These are phyloP conservation scores for Linurgus olivaceus DNA, from an alignment of 2,797 vertebrate species.

Conservation along the genomic window DNA sequence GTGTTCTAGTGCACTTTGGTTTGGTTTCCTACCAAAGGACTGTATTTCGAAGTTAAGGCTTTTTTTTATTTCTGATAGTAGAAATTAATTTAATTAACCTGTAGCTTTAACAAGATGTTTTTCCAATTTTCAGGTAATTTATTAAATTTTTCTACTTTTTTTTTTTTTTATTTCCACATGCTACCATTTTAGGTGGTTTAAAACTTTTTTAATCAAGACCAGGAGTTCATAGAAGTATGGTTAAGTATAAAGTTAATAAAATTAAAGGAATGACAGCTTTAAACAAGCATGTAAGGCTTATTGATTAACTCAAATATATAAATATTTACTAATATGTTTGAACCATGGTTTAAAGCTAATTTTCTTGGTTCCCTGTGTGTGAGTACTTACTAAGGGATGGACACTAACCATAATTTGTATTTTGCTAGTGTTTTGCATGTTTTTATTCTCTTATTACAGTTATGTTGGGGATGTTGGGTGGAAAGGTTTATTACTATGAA, in stretches of 20 bases:
- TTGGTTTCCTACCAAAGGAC: not conserved
- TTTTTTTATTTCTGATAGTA: not conserved
- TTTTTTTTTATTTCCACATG: slow-evolving; percentile 41
- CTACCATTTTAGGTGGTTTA: slow-evolving; percentile 77
- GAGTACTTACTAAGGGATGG: slow-evolving; percentile 60
- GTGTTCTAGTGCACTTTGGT: not conserved
- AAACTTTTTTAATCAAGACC: slow-evolving; percentile 75
- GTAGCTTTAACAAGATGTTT: not conserved
- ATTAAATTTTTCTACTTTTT: slow-evolving; percentile 45
- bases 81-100: not conserved
- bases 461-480: slow-evolving; percentile 2
- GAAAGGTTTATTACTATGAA: not conserved
- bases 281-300: slow-evolving; percentile 78
- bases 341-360: slow-evolving; percentile 61
- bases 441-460: slow-evolving; percentile 29
- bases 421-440: slow-evolving; percentile 64
- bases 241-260: slow-evolving; percentile 77
- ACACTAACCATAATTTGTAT: slow-evolving; percentile 45
- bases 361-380: slow-evolving; percentile 49
- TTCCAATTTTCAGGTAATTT: slow-evolving; percentile 12
- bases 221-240: slow-evolving; percentile 72
- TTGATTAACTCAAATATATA: slow-evolving; percentile 62
- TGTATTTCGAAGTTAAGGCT: not conserved
- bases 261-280: slow-evolving; percentile 69
- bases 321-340: slow-evolving; percentile 77